A percentile compares a stretch with the other conserved stretches of the same genome.
Conservation (phyloP, 2,113 vertebrate genomes). For the Thryonomys swinderianus region DNA sequence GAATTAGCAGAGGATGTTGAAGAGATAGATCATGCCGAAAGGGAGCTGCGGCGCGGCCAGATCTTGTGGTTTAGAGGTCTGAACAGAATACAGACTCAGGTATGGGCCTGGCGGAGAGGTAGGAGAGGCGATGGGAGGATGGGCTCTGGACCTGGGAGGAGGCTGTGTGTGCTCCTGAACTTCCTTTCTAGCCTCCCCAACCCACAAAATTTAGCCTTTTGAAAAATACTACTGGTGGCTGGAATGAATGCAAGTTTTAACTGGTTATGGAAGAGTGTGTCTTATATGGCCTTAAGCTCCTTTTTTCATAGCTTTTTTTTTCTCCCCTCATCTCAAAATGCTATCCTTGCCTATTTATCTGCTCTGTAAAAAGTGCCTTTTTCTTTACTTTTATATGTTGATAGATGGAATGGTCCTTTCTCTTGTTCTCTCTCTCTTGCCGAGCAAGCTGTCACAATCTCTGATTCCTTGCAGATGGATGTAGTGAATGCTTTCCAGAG, state of each 20-base stretch:
- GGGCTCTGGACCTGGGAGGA: slow-evolving; percentile 70
- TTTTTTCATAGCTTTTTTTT: slow-evolving; percentile 71
- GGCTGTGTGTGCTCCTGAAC: slow-evolving; percentile 48
- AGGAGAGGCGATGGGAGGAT: slow-evolving; percentile 68
- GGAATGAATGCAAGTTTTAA: slow-evolving; percentile 80
- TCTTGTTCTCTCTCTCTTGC: slow-evolving; percentile 92
- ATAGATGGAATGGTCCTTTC: slow-evolving; percentile 92
- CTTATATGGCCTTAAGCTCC: slow-evolving; percentile 78
- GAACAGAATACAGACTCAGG: slow-evolving; percentile 99
- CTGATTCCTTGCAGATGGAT: slow-evolving; percentile 99
- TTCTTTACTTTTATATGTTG: slow-evolving; percentile 88
- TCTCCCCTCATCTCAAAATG: slow-evolving; percentile 86
- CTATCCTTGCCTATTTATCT: slow-evolving; percentile 85
- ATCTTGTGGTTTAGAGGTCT: slow-evolving; percentile 99
- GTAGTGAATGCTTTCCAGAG: slow-evolving; percentile 99
- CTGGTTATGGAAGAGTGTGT: slow-evolving; percentile 79
- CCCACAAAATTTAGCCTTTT: slow-evolving; percentile 66
- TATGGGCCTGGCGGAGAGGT: slow-evolving; percentile 89
- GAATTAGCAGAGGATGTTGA: slow-evolving; percentile 96
- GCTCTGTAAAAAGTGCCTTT: slow-evolving; percentile 90
- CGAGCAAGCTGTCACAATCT: slow-evolving; percentile 99
- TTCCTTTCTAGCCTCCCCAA: slow-evolving; percentile 77
- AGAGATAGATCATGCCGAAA: slow-evolving; percentile 98
- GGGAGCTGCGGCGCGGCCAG: slow-evolving; percentile 97
- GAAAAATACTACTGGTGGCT: slow-evolving; percentile 74